phyloP scores from a whole-genome alignment of 2,113 vertebrate genomes.

The Calyptommatus sinebrachiatus region DNA sequence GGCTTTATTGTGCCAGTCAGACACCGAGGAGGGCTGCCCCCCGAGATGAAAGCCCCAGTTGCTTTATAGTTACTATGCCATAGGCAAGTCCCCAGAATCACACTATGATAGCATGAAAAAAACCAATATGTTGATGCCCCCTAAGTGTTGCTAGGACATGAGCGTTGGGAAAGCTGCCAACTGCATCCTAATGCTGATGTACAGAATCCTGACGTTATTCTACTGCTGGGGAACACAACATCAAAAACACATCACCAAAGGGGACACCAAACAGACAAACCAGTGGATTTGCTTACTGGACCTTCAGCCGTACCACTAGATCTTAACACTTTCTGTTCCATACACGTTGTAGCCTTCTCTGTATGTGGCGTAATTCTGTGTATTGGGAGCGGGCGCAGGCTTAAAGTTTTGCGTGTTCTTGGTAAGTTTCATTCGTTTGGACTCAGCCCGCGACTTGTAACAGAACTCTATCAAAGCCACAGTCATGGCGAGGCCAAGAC shows the following conservation, averaged over 20 bases:
- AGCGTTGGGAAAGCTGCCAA: not conserved
- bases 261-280: not conserved
- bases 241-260: not conserved
- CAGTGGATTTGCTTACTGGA: conserved; percentile 52
- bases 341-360: conserved; percentile 99
- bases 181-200: not conserved
- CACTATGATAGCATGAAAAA: no score
- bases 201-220: not conserved
- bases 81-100: no score
- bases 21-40: no score
- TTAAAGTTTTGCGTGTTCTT: conserved; percentile 99
- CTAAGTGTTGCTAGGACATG: not conserved
- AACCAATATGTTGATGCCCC: no score
- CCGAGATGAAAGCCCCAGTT: no score
- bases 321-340: conserved; percentile 98
- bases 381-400: conserved; percentile 93
- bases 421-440: conserved; percentile 98
- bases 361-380: conserved; percentile 99
- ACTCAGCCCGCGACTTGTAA: conserved; percentile 98
- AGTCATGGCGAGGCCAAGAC: conserved; percentile 99
- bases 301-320: conserved; percentile 88
- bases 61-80: no score
- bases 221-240: not conserved
- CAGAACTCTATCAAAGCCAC: conserved; percentile 99
- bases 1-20: no score